Percentiles rank a stretch among this genome's conserved stretches.
Evolutionary conservation across 2,113 vertebrate species (phyloP).

Genomic region (Xyrauchen texanus): DNA sequence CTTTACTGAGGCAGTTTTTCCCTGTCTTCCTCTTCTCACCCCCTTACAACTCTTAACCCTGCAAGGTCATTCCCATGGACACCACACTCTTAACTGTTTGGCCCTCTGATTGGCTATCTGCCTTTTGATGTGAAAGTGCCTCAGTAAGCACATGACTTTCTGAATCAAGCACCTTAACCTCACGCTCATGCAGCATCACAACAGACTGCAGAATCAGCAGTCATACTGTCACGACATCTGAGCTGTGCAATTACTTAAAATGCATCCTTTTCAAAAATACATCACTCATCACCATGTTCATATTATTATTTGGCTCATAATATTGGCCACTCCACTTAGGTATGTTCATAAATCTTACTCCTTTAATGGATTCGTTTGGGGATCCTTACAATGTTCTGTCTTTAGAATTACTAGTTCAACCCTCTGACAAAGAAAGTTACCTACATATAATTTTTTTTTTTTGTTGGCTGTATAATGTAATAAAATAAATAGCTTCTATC

Average conservation of each 20-base stretch:
- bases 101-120: slow-evolving; percentile 68
- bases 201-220: slow-evolving; percentile 48
- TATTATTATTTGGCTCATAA: too few species aligned
- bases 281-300: background rate
- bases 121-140: slow-evolving; percentile 74
- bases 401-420: background rate
- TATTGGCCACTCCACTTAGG: too few species aligned
- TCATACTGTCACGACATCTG: slow-evolving; percentile 11
- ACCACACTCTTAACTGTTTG: slow-evolving; percentile 65
- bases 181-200: slow-evolving; percentile 31
- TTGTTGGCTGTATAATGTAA: too few species aligned
- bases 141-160: slow-evolving; percentile 62
- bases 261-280: background rate
- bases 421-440: background rate
- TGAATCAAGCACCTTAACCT: slow-evolving; percentile 45
- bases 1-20: slow-evolving; percentile 32
- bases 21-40: background rate
- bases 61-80: slow-evolving; percentile 80
- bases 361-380: background rate
- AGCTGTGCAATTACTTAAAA: slow-evolving; percentile 30
- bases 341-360: background rate
- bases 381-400: background rate
- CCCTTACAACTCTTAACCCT: slow-evolving; percentile 55
- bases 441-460: too few species aligned
- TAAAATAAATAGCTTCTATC: too few species aligned